A percentile compares a stretch with the other conserved stretches of the same genome.
Evolutionary conservation across 2,797 vertebrate species (phyloP).

Genomic region (Parotocinclus haroldoi): DNA sequence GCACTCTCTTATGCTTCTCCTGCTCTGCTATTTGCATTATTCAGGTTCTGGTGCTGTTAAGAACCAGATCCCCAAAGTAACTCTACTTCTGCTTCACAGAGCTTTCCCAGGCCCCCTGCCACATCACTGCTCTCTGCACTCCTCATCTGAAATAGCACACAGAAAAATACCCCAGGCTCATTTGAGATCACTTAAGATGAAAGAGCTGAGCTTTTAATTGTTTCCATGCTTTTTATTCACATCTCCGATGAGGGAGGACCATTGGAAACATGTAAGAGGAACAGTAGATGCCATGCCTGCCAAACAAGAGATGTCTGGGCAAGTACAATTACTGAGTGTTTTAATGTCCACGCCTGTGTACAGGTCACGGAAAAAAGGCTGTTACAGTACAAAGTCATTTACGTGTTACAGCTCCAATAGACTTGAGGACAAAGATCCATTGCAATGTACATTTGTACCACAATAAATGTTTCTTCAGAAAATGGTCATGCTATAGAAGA

Average conservation of each 20-base stretch:
- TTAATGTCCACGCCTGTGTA: no score
- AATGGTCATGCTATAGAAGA: no score
- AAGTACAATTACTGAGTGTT: no score
- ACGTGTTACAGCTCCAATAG: no score
- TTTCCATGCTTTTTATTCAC: conserved; percentile 25
- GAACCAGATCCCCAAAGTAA: conserved; percentile 33
- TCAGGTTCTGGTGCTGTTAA: conserved; percentile 37
- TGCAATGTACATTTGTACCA: no score
- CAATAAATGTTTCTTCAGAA: no score
- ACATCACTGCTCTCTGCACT: background rate
- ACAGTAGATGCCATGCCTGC: no score
- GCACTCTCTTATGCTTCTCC: conserved; percentile 14
- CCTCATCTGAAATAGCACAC: background rate
- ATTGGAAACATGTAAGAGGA: background rate
- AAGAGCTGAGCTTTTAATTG: conserved; percentile 9
- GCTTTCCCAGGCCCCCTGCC: conserved; percentile 3
- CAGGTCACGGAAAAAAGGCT: no score
- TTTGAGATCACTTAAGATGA: conserved; percentile 17
- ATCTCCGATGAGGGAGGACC: conserved; percentile 2
- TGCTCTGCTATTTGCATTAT: conserved; percentile 41
- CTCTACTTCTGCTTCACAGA: conserved; percentile 36
- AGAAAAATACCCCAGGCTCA: conserved; percentile 7
- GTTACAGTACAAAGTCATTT: no score
- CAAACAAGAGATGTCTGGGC: no score
- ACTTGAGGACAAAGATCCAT: no score